phyloP scores from a whole-genome alignment of 2,888 invertebrate genomes.

The Lasiommata megera region DNA sequence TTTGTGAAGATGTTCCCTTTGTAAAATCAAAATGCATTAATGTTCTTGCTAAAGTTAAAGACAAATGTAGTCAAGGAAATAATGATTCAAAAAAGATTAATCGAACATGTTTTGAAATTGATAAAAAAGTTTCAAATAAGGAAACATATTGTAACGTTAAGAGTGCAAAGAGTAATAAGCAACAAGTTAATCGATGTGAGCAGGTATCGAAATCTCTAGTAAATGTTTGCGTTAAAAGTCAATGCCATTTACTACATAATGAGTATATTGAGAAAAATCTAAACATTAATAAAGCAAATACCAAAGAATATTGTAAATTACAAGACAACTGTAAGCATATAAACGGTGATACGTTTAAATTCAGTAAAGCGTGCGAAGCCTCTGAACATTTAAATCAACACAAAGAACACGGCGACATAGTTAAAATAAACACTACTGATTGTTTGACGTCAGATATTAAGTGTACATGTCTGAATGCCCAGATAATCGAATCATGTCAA shows the following conservation, averaged over 20 bases:
- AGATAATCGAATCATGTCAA: background rate
- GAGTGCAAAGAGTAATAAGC: background rate
- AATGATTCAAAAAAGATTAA: background rate
- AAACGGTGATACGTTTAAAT: background rate
- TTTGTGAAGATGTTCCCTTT: background rate
- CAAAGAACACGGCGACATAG: no score
- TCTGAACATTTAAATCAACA: background rate
- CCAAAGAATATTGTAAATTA: background rate
- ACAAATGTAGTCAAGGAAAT: slow-evolving; percentile 1
- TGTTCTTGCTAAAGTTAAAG: background rate
- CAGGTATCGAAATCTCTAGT: background rate
- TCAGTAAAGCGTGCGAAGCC: background rate
- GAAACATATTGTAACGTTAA: background rate
- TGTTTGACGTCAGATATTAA: no score
- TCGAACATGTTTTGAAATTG: background rate
- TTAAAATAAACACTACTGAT: no score
- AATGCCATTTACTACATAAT: background rate
- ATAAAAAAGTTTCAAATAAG: background rate
- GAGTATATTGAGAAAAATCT: background rate
- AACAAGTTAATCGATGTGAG: background rate
- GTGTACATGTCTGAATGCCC: background rate
- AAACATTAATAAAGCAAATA: background rate
- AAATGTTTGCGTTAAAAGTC: background rate
- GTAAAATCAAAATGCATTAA: background rate
- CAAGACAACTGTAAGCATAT: background rate